A percentile compares a stretch with the other conserved stretches of the same genome.
phyloP scores from a whole-genome alignment of 2,113 vertebrate genomes.

The human (Homo sapiens) region DNA sequence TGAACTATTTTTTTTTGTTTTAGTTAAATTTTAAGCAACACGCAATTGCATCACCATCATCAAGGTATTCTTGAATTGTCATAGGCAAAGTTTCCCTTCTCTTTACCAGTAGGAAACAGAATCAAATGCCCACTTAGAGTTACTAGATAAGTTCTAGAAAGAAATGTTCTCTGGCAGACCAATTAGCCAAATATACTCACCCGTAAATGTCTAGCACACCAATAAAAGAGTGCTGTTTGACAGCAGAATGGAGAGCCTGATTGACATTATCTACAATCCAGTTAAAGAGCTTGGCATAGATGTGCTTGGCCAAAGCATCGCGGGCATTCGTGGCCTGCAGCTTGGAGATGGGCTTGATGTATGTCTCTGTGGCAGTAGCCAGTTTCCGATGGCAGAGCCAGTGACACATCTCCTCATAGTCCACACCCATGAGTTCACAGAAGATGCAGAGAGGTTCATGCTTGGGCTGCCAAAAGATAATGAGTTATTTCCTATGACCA shows the following conservation, averaged over 20 bases:
- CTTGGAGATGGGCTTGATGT: constrained; percentile 95
- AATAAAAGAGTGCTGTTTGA: constrained; percentile 98
- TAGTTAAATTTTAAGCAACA: background rate
- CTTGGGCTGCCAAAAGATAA: constrained; percentile 88
- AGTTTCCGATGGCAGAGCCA: constrained; percentile 99
- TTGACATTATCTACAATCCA: constrained; percentile 99
- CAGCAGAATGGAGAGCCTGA: constrained; percentile 91
- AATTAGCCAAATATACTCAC: constrained; percentile 81
- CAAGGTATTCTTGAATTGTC: background rate
- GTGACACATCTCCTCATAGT: constrained; percentile 96
- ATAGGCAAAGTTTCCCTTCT: background rate
- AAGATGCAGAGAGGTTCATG: constrained; percentile 93
- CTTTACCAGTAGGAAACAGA: constrained; percentile 9
- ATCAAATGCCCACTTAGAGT: background rate
- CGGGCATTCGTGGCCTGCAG: constrained; percentile 96
- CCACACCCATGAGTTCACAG: constrained; percentile 96
- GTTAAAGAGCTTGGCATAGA: constrained; percentile 98
- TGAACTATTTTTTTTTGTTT: background rate
- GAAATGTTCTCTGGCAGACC: background rate
- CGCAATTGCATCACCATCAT: background rate
- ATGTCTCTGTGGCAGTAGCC: constrained; percentile 95
- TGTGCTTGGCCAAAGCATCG: constrained; percentile 96
- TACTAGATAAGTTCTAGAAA: background rate
- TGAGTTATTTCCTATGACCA: constrained; percentile 8
- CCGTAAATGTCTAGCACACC: constrained; percentile 99